Conservation (phyloP, 2,113 vertebrate genomes). For the Eleginops maclovinus region DNA sequence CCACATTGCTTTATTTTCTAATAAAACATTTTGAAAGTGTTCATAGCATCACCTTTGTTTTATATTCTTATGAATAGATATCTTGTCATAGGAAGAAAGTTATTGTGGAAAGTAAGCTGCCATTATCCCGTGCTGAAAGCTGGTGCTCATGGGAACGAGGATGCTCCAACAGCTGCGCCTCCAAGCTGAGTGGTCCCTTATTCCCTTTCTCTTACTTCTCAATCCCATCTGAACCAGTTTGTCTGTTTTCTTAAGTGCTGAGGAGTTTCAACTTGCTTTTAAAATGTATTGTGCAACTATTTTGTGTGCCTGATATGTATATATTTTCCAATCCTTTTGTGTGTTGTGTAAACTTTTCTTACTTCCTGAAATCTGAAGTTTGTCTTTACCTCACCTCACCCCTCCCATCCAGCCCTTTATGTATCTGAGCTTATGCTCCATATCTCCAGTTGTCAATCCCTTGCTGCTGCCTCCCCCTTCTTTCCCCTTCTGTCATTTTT, state of each 20-base stretch:
- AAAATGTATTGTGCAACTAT: background rate
- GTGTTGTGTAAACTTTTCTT: background rate
- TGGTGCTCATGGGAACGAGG: background rate
- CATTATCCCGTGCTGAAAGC: too few relatives aligned
- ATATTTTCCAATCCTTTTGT: background rate
- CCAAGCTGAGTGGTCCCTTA: background rate
- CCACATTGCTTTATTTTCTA: background rate
- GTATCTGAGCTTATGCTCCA: background rate
- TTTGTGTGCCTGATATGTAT: background rate
- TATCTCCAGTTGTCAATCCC: constrained; percentile 16
- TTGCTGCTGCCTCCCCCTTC: background rate
- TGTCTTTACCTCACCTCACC: constrained; percentile 7
- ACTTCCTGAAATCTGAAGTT: background rate
- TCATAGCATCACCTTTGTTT: background rate
- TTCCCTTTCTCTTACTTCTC: background rate
- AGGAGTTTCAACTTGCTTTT: background rate
- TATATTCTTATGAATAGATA: background rate
- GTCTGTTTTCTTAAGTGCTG: background rate
- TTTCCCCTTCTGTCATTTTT: constrained; percentile 8
- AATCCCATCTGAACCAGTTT: background rate
- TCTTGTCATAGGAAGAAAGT: background rate
- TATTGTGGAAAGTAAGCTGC: background rate
- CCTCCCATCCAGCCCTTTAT: background rate
- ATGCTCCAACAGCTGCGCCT: background rate
- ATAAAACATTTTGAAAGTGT: background rate